A percentile compares a stretch with the other conserved stretches of the same genome.
Conservation (phyloP, 2,797 vertebrate species). For the Cichlasoma orientale region DNA sequence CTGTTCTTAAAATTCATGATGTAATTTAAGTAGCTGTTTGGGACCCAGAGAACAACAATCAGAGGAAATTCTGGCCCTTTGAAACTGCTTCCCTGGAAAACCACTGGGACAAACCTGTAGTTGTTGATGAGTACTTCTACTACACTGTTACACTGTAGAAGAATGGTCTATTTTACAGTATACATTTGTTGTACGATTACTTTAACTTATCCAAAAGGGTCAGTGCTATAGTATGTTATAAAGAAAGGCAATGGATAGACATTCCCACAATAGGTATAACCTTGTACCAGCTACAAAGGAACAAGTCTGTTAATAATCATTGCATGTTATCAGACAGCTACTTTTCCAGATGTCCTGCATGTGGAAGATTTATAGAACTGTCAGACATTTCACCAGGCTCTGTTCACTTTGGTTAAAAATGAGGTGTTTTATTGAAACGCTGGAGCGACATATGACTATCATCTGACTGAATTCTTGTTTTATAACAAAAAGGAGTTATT, state of each 20-base stretch:
- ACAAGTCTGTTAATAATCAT: background rate
- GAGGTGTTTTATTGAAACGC: fast-evolving
- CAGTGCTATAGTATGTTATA: background rate
- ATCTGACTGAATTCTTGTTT: background rate
- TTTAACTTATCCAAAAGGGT: background rate
- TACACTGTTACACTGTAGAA: background rate
- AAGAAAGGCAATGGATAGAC: background rate
- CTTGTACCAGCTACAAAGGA: background rate
- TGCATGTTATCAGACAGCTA: too few species aligned
- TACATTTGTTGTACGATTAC: background rate
- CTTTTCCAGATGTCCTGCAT: background rate
- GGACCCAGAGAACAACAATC: background rate
- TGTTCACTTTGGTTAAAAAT: background rate
- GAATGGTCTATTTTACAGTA: background rate
- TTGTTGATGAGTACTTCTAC: background rate
- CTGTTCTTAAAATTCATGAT: too few species aligned
- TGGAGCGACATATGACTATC: background rate
- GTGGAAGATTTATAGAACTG: background rate
- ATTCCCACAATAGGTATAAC: background rate
- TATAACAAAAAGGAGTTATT: background rate
- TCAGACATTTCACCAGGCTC: background rate
- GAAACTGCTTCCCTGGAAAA: background rate
- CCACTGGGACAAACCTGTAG: background rate
- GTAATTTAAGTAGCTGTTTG: too few species aligned
- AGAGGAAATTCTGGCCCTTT: background rate